Base-by-base conservation (phyloP, 2,888 invertebrate genomes). In the Ophion costatus region DNA sequence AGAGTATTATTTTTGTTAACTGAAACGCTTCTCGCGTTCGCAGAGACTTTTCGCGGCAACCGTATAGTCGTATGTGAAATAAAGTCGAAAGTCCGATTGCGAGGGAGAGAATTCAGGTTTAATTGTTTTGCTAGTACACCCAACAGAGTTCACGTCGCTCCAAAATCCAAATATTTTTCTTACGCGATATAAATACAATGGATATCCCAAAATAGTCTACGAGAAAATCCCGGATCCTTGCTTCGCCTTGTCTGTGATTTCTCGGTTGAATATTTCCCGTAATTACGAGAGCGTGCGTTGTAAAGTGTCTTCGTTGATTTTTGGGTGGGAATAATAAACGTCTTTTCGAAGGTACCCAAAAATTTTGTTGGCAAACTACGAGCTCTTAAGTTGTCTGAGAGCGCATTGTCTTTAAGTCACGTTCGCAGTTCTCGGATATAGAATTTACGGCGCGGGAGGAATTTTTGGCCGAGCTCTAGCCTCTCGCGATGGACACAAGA, bases 181-280 rank as follows among this genome's bases (percentile, higher is more conserved):
- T 79, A 9, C 42, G 24, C 66, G 81, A 76, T 81, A 81, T 81
- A 81, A 84, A 81, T 81, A 81, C 74, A 78, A 81, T 84, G 84
- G 29, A 67, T 22, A 2, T 61, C 38, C 45, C 67, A 71, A 78
- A 80, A 80, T 80, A 80, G 70, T 76, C 56, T 22, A 66, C 17
- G 29, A 77, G 73, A 67, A 22, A 38, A 24, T 76, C 38, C n/a
- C 45, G 24, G 3, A 56, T 22, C 51, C 33, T 64, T 51, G 63
- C 66, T 29, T 51, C 79, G 10, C 45, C 24, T 24, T 11, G 20
- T 76, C 17, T 78, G 20, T 57, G 22, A 66, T 22, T 42, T n/a
- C 29, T 61, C 42, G 57, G 2, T 24, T 45, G 63, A 51, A 45
- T 51, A 66, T 66, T 42, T 57, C 24, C 7, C 1, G 42, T 57